Evolutionary conservation across 1,140 invertebrate genomes (phyloP).

Genomic region (Bombus difficillimus): DNA sequence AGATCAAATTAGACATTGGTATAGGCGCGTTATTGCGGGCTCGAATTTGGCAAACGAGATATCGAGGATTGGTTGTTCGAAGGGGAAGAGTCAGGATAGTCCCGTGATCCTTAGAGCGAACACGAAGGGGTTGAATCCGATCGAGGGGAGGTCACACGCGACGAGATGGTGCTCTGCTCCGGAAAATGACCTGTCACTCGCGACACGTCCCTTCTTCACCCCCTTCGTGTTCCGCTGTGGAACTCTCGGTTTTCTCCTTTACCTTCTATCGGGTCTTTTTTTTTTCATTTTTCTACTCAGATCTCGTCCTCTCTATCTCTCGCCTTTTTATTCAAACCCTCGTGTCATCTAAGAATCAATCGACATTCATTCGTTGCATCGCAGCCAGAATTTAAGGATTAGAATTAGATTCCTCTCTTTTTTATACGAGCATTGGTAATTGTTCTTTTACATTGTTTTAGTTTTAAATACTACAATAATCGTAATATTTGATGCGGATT

Average conservation of each 20-base stretch:
- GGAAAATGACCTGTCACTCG: slow-evolving; percentile 81
- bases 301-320: slow-evolving; percentile 34
- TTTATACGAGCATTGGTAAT: background rate
- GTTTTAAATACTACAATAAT: background rate
- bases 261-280: slow-evolving; percentile 60
- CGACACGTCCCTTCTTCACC: slow-evolving; percentile 73
- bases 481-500: background rate
- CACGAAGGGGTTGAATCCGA: slow-evolving; percentile 64
- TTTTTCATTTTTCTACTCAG: slow-evolving; percentile 46
- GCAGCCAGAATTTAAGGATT: slow-evolving; percentile 15
- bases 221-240: slow-evolving; percentile 62
- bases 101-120: slow-evolving; percentile 59
- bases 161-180: slow-evolving; percentile 77
- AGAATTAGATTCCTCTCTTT: too few relatives aligned
- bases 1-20: slow-evolving; percentile 76
- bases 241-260: slow-evolving; percentile 67
- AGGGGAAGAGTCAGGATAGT: slow-evolving; percentile 61
- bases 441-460: background rate
- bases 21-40: slow-evolving; percentile 73
- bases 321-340: slow-evolving; percentile 68
- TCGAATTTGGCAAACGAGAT: slow-evolving; percentile 70
- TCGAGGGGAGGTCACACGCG: slow-evolving; percentile 66
- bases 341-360: slow-evolving; percentile 48
- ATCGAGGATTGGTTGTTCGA: slow-evolving; percentile 70
- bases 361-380: slow-evolving; percentile 50